Percentiles rank a stretch among this genome's conserved stretches.
These are phyloP conservation scores for Iphiclides podalirius DNA, from an alignment of 2,888 invertebrate species.

Conservation along the genomic window DNA sequence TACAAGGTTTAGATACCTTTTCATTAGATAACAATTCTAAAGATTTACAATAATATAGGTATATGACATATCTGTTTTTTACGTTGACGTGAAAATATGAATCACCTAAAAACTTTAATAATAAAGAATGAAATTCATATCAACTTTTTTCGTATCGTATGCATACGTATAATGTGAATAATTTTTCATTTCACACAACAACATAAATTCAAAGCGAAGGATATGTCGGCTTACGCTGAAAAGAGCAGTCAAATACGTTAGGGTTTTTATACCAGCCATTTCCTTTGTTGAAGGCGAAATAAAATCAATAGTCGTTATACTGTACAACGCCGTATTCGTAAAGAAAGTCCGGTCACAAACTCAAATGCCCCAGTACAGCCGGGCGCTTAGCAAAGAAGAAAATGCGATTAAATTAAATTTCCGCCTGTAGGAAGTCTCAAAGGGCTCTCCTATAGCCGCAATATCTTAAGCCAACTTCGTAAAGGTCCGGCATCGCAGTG, in stretches of 20 bases:
- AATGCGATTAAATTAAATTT: conserved; percentile 76
- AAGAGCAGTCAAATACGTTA: background rate
- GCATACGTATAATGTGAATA: too few relatives aligned
- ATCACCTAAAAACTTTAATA: too few relatives aligned
- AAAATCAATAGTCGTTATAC: conserved; percentile 16
- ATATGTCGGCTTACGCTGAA: too few relatives aligned
- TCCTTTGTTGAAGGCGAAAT: conserved; percentile 9
- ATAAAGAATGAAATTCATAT: too few relatives aligned
- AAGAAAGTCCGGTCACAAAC: conserved; percentile 45
- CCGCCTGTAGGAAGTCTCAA: conserved; percentile 66
- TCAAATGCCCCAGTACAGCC: conserved; percentile 47
- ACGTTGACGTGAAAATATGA: too few relatives aligned
- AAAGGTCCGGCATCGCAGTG: conserved; percentile 48
- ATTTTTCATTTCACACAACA: too few relatives aligned
- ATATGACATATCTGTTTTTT: too few relatives aligned
- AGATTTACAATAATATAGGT: too few relatives aligned
- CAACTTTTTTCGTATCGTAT: too few relatives aligned
- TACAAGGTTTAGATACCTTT: too few relatives aligned
- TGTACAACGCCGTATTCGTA: conserved; percentile 30
- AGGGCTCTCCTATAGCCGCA: conserved; percentile 65
- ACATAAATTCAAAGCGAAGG: too few relatives aligned
- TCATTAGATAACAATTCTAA: too few relatives aligned
- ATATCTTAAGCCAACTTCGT: conserved; percentile 63
- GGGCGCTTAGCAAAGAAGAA: conserved; percentile 63
- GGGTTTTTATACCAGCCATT: background rate